Evolutionary conservation across 1,140 invertebrate genomes (phyloP).

Genomic region (Potamilus streckersoni): DNA sequence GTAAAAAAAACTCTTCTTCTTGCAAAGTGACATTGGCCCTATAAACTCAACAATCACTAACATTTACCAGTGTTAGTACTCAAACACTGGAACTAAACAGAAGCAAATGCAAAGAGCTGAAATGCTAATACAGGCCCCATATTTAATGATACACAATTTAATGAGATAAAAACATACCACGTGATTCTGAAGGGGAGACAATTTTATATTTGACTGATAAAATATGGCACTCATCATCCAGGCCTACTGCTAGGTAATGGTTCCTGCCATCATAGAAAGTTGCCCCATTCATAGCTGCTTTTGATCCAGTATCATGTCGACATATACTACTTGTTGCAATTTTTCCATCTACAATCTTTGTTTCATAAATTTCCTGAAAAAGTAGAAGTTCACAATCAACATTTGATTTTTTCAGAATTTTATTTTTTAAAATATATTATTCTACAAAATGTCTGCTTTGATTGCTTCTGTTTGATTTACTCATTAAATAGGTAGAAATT

Average conservation of each 20-base stretch:
- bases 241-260: slow-evolving; percentile 86
- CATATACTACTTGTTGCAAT: slow-evolving; percentile 88
- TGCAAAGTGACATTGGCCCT: neutral
- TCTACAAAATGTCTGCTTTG: too few relatives aligned
- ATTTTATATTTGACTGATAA: slow-evolving; percentile 83
- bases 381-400: slow-evolving; percentile 29
- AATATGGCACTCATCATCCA: slow-evolving; percentile 91
- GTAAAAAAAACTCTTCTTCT: too few relatives aligned
- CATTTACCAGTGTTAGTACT: neutral
- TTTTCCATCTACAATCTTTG: slow-evolving; percentile 83
- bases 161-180: slow-evolving; percentile 15
- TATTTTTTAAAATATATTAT: too few relatives aligned
- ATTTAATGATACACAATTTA: neutral
- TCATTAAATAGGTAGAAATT: too few relatives aligned
- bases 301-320: slow-evolving; percentile 86
- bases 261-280: slow-evolving; percentile 75
- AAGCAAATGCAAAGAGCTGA: neutral
- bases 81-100: neutral
- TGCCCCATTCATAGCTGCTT: slow-evolving; percentile 92
- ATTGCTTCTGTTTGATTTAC: too few relatives aligned
- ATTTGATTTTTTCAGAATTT: too few relatives aligned
- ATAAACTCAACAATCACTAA: neutral
- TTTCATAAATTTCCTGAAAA: slow-evolving; percentile 89
- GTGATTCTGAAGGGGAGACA: slow-evolving; percentile 65
- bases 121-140: neutral